Percentiles rank a stretch among this genome's conserved stretches.
phyloP scores from a whole-genome alignment of 2,113 vertebrate species.

The Pteropus alecto region DNA sequence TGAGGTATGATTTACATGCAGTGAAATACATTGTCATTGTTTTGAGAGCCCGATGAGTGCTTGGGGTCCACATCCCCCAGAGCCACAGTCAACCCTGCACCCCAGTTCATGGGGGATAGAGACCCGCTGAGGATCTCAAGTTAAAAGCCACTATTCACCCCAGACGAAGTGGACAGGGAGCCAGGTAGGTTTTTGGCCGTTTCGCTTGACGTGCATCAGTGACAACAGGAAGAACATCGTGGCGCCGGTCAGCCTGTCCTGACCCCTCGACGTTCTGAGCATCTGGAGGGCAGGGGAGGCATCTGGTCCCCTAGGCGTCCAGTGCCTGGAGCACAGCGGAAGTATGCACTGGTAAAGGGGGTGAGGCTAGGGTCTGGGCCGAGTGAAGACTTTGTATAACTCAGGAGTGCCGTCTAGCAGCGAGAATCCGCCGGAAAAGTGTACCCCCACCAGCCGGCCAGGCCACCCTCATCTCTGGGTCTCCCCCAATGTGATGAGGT shows the following conservation, averaged over 20 bases:
- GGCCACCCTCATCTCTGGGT: neutral
- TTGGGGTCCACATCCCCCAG: neutral
- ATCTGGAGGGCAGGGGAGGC: neutral
- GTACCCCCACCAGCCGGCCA: accelerated
- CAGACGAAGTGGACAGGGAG: neutral
- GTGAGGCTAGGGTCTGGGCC: neutral
- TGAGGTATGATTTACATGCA: neutral
- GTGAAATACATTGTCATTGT: accelerated
- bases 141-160: neutral
- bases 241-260: accelerated
- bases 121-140: neutral
- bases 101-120: neutral
- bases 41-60: too few species aligned
- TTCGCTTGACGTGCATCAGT: accelerated
- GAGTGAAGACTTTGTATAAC: neutral
- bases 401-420: accelerated
- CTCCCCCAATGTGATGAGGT: neutral
- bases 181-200: accelerated
- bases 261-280: accelerated
- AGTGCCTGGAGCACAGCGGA: neutral
- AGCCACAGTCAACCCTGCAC: neutral
- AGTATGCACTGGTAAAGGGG: accelerated
- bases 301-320: accelerated
- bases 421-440: neutral
- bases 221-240: neutral